phyloP scores from a whole-genome alignment of 1,140 invertebrate species.

The Hypsibius dujardini region DNA sequence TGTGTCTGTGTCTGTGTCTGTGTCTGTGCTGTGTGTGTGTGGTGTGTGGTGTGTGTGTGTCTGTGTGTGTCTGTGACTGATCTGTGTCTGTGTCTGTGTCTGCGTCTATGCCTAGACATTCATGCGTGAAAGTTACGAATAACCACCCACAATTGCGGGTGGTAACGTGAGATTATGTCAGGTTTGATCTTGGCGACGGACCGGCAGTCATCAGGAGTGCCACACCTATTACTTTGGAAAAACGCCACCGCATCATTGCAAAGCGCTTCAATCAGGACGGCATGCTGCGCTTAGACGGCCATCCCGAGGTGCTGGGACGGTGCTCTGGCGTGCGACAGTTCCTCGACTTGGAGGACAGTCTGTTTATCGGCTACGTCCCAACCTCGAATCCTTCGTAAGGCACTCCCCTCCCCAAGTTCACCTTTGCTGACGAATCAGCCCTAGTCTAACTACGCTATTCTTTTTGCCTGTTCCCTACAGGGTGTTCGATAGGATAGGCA shows the following conservation, averaged over 20 bases:
- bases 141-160: no score
- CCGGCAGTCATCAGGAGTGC: slow-evolving; percentile 53
- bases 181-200: slow-evolving; percentile 72
- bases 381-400: slow-evolving; percentile 41
- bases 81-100: background rate
- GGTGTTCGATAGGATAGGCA: slow-evolving; percentile 66
- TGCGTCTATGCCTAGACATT: slow-evolving; percentile 32
- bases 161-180: no score
- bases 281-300: slow-evolving; percentile 58
- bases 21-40: background rate
- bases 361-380: slow-evolving; percentile 63
- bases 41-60: background rate
- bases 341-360: slow-evolving; percentile 58
- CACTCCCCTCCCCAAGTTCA: slow-evolving; percentile 13
- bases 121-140: no score
- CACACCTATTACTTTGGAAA: slow-evolving; percentile 51
- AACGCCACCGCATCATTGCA: slow-evolving; percentile 57
- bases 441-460: no score
- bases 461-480: slow-evolving; percentile 36
- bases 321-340: slow-evolving; percentile 59
- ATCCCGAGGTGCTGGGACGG: slow-evolving; percentile 56
- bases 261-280: slow-evolving; percentile 67
- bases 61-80: background rate
- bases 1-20: no score
- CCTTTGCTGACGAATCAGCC: no score